phyloP scores from a whole-genome alignment of 2,113 vertebrate species.

The Oreotrochilus melanogaster region DNA sequence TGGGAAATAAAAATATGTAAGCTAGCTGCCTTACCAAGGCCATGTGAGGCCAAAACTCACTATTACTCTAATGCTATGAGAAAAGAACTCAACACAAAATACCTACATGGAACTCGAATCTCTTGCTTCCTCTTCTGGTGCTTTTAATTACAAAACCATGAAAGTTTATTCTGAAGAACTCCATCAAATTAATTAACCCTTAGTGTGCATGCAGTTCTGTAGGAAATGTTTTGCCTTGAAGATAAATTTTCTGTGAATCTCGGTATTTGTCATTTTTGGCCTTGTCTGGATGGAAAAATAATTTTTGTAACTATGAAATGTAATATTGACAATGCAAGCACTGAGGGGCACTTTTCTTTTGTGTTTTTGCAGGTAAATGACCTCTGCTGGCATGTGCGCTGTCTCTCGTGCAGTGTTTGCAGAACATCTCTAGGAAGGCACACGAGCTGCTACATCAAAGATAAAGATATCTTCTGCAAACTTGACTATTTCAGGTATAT shows the following conservation, averaged over 20 bases:
- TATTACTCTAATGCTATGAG: not conserved
- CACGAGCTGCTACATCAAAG: slow-evolving; percentile 97
- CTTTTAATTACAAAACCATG: not conserved
- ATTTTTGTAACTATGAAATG: not conserved
- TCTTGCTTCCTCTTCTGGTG: not conserved
- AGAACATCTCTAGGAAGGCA: slow-evolving; percentile 93
- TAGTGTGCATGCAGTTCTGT: not conserved
- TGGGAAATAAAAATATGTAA: not conserved
- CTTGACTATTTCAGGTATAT: slow-evolving; percentile 97
- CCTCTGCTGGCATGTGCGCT: slow-evolving; percentile 97
- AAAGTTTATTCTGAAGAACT: not conserved
- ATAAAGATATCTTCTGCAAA: slow-evolving; percentile 98
- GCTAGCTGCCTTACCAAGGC: not conserved
- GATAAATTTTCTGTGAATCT: not conserved
- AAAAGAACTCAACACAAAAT: not conserved
- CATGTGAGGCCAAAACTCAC: not conserved
- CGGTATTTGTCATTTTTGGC: not conserved
- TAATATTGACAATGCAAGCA: accelerated
- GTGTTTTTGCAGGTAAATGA: slow-evolving; percentile 88
- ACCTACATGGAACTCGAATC: not conserved
- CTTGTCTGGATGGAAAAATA: not conserved
- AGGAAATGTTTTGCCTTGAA: not conserved
- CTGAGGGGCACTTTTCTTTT: not conserved
- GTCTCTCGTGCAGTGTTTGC: slow-evolving; percentile 96
- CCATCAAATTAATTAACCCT: not conserved